These are phyloP conservation scores for Dinoponera quadriceps DNA, from an alignment of 1,140 invertebrate species.

Conservation along the genomic window DNA sequence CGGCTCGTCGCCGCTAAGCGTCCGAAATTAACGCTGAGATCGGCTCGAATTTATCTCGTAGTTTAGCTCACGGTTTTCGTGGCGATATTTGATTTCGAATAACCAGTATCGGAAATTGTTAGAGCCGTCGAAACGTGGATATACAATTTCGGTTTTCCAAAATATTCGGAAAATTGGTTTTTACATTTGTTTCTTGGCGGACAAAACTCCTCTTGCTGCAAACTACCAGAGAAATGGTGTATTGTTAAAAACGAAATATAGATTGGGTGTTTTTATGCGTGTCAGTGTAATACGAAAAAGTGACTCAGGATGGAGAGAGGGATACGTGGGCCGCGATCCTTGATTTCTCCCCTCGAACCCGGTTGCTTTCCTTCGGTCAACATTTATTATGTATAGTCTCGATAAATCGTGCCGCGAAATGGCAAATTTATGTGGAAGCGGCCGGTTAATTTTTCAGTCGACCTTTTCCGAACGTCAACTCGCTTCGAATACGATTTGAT, in stretches of 20 bases:
- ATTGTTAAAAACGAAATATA: neutral
- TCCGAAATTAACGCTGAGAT: slow-evolving; percentile 29
- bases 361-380: slow-evolving; percentile 66
- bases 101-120: too few relatives aligned
- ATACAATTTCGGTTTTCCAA: too few relatives aligned
- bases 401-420: slow-evolving; percentile 78
- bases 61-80: neutral
- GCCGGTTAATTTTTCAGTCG: slow-evolving; percentile 76
- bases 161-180: neutral
- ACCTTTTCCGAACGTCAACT: slow-evolving; percentile 64
- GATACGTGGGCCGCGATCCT: neutral
- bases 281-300: neutral
- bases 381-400: slow-evolving; percentile 80
- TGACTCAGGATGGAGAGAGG: slow-evolving; percentile 8
- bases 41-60: slow-evolving; percentile 2
- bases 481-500: slow-evolving; percentile 49
- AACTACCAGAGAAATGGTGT: too few relatives aligned
- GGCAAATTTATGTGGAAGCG: slow-evolving; percentile 79
- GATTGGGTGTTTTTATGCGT: slow-evolving; percentile 16
- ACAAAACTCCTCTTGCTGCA: neutral
- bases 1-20: slow-evolving; percentile 16
- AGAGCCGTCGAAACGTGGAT: too few relatives aligned
- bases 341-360: slow-evolving; percentile 45
- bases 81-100: neutral
- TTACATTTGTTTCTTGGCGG: neutral